Evolutionary conservation across 2,797 vertebrate genomes (phyloP), one percentile per base, ranked within the genome.

Genomic region (Chloroceryle inda): DNA sequence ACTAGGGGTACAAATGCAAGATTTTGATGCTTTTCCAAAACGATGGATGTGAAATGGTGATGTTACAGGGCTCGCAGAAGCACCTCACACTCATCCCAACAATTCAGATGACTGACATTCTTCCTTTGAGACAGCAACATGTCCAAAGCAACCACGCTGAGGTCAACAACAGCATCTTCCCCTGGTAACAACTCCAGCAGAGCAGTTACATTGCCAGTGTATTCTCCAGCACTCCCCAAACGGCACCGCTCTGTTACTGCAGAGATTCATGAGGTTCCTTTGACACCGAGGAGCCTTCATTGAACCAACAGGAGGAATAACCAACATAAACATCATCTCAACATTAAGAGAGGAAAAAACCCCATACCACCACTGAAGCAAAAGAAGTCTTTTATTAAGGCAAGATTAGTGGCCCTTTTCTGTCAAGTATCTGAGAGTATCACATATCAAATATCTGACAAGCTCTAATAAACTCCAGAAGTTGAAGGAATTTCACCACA

Each of bases 61-160:
- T 9, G 82, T 68, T 64, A 62, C 40, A 81, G 68, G 11, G 63
- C 91, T 91, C 68, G 68, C 19, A 93, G 96, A 93, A 88, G 66
- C 92, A 58, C 47, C 58, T 96, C 58, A 37, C 77, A n/a, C 82
- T 75, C 42, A 92, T 2, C 49, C 93, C 94, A 53, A 92, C 88
- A 84, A 94, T 96, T 67, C 67, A 40, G 95, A 45, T 83, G 73
- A 96, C 85, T 94, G 88, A 88, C 45, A 93, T 14, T 71, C 61
- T 94, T 94, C 89, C 82, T 96, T 52, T 90, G 93, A 95, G 96
- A 45, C 11, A 82, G 84, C 24, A 96, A 94, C 72, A 64, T 88
- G 91, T 96, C 95, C 94, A 94, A 87, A 97, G 91, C 92, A 97
- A 74, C 91, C 88, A 53, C 94, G 95, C 86, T 49, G 76, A 93